Conservation (phyloP, 2,797 vertebrate species). For the Harpagifer antarcticus region DNA sequence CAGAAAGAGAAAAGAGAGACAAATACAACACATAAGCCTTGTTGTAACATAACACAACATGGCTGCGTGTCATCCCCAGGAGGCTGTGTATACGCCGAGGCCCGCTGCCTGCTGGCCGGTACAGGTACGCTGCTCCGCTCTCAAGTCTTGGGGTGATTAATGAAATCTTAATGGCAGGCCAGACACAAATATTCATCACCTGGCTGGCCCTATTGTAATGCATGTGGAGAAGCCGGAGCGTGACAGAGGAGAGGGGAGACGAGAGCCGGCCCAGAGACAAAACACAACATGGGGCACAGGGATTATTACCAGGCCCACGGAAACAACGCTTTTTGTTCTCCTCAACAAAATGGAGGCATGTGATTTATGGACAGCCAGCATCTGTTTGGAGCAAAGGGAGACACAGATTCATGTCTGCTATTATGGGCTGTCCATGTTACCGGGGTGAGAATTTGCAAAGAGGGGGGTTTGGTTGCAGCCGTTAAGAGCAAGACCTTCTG, state of each 20-base stretch:
- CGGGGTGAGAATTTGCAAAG: slow-evolving; percentile 74
- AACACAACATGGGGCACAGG: slow-evolving; percentile 83
- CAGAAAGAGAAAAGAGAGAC: slow-evolving; percentile 61
- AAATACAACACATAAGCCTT: slow-evolving; percentile 76
- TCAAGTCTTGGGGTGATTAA: slow-evolving; percentile 88
- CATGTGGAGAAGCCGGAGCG: slow-evolving; percentile 79
- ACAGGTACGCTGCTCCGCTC: slow-evolving; percentile 77
- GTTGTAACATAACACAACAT: slow-evolving; percentile 75
- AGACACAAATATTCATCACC: slow-evolving; percentile 88
- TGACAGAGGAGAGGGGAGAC: slow-evolving; percentile 83
- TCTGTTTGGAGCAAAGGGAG: slow-evolving; percentile 82
- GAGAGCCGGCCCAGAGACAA: slow-evolving; percentile 81
- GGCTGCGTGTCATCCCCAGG: slow-evolving; percentile 74
- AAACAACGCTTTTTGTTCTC: slow-evolving; percentile 82
- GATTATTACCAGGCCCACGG: slow-evolving; percentile 81
- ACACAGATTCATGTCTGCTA: slow-evolving; percentile 86
- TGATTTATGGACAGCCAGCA: slow-evolving; percentile 87
- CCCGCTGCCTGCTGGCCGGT: slow-evolving; percentile 77
- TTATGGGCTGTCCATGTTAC: slow-evolving; percentile 84
- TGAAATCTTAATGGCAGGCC: slow-evolving; percentile 88
- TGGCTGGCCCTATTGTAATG: slow-evolving; percentile 85
- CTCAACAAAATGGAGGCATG: slow-evolving; percentile 83
- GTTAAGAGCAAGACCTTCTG: slow-evolving; percentile 76
- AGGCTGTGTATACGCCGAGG: slow-evolving; percentile 68
- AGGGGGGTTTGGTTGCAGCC: slow-evolving; percentile 36